Evolutionary conservation across 2,888 invertebrate species (phyloP), one percentile per base, ranked within the genome.

Genomic region (Acleris cristana): DNA sequence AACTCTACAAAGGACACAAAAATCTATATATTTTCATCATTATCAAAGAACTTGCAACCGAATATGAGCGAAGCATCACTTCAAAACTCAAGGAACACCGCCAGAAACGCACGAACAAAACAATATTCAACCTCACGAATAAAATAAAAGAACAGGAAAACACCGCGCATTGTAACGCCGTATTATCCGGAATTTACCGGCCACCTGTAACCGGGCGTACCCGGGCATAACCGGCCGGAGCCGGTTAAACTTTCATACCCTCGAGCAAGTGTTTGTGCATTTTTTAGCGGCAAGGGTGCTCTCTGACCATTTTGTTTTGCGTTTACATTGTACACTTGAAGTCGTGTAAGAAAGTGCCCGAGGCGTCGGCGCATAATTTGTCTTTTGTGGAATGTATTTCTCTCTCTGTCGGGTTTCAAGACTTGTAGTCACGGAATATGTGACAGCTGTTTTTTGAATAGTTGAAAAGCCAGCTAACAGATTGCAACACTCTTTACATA

Each of bases 141-240:
- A 74, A 73, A 78, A 74, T 75, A 74, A 70, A 69, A 61, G 75
- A 74, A 65, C 69, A 70, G 62, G 73, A 66, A 64, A 70, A 70
- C 61, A 62, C 71, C 76, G 74, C 74, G 75, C 73, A 72, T 73
- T 70, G 78, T 77, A 79, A 79, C 77, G 71, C 76, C 65, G 80
- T 72, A 79, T 83, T 81, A 86, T 80, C 84, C 85, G 76, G 83
- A 83, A 84, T 85, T 84, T 84, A 88, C 85, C 84, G 85, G 82
- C 40, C 40, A 40, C 40, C 83, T 85, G 76, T 83, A 83, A 84
- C 85, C 84, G 85, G 82, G 88, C 88, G 76, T 76, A 70, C 72
- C 72, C 77, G 76, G 79, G 34, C 34, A 85, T 84, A 84, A 88
- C 85, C 84, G 85, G 82, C 88, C 88, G 76, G 76, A 70, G 72